Base-by-base conservation (phyloP, 2,888 invertebrate species). In the Cynaeus angustus region DNA sequence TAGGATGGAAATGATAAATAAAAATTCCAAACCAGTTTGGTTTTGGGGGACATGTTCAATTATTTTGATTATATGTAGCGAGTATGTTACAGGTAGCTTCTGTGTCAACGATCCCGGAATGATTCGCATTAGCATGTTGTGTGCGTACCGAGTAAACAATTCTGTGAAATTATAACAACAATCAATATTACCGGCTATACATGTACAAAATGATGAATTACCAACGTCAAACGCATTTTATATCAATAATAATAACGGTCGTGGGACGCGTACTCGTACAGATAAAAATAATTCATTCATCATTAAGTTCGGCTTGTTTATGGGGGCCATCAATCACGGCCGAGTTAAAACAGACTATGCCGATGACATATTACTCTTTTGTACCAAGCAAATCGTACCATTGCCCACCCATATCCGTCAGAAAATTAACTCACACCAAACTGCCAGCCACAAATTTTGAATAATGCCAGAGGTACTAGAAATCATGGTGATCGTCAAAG, bases 21-120 rank as follows among this genome's bases (percentile, higher is more conserved):
- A 62, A 62, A 62, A 64, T 68, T 64, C 68, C 56, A 50, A 50
- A 64, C 62, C 68, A 41, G 68, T 67, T 53, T 46, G 28, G 48
- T 45, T 61, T 68, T 62, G 38, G 33, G 68, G 37, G 62, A 64
- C 67, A 59, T 59, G 67, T 43, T 52, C 52, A 52, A 59, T 67
- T 67, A 59, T 48, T 67, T 67, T 30, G 50, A 50, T 59, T 52
- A 67, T 52, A 46, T 66, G 46, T 48, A 65, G 50, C 53, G 55
- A 55, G 45, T 28, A 45, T 43, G 13, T 9, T 50, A 59, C 38
- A 33, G 45, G 56, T 72, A 67, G 50, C 69, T 74, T 75, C 70
- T 77, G 74, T 76, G 77, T 77, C 79, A 77, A 74, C 75, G 75
- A 77, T 78, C 77, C 74, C 77, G 75, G 74, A 77, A 75, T 73